A percentile compares a stretch with the other conserved stretches of the same genome.
phyloP scores from a whole-genome alignment of 2,113 vertebrate species.

The Podarcis cretensis region DNA sequence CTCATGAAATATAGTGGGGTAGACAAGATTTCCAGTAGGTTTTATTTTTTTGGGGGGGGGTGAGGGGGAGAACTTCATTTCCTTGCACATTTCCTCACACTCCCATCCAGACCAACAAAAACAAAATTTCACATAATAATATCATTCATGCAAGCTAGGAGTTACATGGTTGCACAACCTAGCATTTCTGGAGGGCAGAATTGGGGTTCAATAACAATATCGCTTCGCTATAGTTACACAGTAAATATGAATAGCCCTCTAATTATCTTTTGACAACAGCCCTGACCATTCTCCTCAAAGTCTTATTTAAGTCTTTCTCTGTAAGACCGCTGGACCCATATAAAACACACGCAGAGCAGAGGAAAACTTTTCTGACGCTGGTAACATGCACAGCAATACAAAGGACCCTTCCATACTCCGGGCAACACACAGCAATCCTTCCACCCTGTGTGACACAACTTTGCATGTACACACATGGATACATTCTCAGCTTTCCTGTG shows the following conservation, averaged over 20 bases:
- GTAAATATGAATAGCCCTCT: neutral
- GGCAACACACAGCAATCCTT: neutral
- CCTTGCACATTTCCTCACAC: no score
- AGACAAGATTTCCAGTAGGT: neutral
- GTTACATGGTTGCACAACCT: neutral
- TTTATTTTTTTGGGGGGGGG: neutral
- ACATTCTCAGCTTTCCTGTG: neutral
- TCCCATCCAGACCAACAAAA: no score
- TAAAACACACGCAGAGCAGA: neutral
- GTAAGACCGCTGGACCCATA: neutral
- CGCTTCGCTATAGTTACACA: neutral
- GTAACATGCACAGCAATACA: neutral
- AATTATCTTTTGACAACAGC: neutral
- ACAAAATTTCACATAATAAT: no score
- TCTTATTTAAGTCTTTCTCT: no score
- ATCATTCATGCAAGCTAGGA: neutral
- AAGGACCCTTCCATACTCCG: neutral
- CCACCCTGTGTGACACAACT: neutral
- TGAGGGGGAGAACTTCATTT: neutral
- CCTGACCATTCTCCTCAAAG: neutral
- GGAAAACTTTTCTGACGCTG: neutral
- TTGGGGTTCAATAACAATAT: neutral
- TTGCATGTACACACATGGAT: no score
- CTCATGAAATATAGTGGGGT: neutral
- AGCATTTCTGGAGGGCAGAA: neutral